Evolutionary conservation across 2,113 vertebrate species (phyloP), one percentile per base, ranked within the genome.

Genomic region (Puntigrus tetrazona): DNA sequence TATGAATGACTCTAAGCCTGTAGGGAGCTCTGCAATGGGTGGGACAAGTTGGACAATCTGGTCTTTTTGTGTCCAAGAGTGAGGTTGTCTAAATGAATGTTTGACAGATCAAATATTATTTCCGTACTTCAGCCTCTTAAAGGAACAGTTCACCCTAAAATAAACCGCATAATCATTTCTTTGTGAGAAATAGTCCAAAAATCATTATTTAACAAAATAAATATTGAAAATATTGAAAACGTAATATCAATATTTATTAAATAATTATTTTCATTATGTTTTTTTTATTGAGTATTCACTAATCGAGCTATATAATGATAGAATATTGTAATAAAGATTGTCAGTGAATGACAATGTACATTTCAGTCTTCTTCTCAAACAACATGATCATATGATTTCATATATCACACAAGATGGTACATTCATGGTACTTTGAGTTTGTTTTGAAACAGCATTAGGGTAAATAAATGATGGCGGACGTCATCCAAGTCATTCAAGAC

Each of bases 11-110:
- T 57, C 9, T 7, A 14, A 77, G 75, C 31, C 31, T 77, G 50
- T 16, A 57, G 10, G 75, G 75, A 78, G 55, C 55, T 78, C 11
- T 29, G n/a, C 34, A 14, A 41, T 78, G 76, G 76, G 76, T 78
- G 76, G 76, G 76, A 41, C 55, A 38, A 41, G 22, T 41, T 78
- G 22, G 20, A n/a, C 22, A 41, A 41, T 16, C 22, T 78, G 38
- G 5, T 11, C 20, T 59, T 78, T 59, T 59, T 57, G 75, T 78
- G 76, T 78, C 76, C 22, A 59, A 41, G 75, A 77, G 13, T 61
- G 50, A 57, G 20, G 31, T 57, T 76, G 22, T 78, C n/a, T 59
- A 16, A 59, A 9, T 18, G 34, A 3, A 22, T 78, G 55, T 61
- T 61, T 3, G 20, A 57, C 20, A 38, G 31, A 77, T 36, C 69